Evolutionary conservation across 2,888 invertebrate genomes (phyloP).

Genomic region (Piscicola geometra): DNA sequence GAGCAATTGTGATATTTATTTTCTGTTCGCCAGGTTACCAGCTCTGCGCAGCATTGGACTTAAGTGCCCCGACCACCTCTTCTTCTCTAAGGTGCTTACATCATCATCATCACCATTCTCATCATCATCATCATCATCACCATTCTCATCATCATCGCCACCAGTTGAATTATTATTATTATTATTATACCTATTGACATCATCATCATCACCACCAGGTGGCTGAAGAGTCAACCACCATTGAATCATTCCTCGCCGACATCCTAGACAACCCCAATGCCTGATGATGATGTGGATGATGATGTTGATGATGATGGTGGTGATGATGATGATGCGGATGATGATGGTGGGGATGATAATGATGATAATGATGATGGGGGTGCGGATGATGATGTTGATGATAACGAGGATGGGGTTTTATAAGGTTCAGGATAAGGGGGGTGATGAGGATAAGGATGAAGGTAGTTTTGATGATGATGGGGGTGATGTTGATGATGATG

Average conservation of each 20-base stretch:
- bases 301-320: slow-evolving; percentile 8
- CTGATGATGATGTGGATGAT: slow-evolving; percentile 17
- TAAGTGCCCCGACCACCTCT: slow-evolving; percentile 88
- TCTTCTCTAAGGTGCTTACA: slow-evolving; percentile 69
- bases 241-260: slow-evolving; percentile 67
- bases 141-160: not conserved
- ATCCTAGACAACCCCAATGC: slow-evolving; percentile 43
- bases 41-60: slow-evolving; percentile 60
- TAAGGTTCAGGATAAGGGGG: not conserved
- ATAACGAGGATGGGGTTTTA: slow-evolving; percentile 5
- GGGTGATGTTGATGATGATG: slow-evolving; percentile 2
- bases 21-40: slow-evolving; percentile 46
- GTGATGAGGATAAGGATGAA: not conserved
- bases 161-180: too few species aligned
- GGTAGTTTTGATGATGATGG: not conserved
- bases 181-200: not conserved
- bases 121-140: not conserved
- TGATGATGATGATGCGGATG: slow-evolving; percentile 10
- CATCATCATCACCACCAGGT: slow-evolving; percentile 56
- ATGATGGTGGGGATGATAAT: slow-evolving; percentile 11
- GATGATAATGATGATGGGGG: slow-evolving; percentile 10
- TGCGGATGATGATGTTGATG: slow-evolving; percentile 24
- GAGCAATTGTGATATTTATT: not conserved
- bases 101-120: not conserved
- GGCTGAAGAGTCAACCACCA: slow-evolving; percentile 72